Percentiles rank a stretch among this genome's conserved stretches.
phyloP scores from a whole-genome alignment of 2,113 vertebrate species.

The Hylia prasina region DNA sequence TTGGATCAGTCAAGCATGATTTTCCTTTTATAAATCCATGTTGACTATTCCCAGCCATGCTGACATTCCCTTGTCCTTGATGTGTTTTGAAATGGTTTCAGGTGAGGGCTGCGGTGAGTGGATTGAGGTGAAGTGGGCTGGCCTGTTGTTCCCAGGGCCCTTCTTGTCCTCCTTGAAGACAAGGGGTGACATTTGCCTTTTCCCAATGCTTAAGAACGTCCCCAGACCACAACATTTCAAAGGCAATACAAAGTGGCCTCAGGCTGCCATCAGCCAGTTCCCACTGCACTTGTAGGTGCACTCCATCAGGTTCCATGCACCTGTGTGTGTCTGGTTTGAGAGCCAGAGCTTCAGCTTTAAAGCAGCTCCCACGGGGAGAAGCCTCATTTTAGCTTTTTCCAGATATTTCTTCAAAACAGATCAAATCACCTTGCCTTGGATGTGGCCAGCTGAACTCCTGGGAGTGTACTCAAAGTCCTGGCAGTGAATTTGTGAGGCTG shows the following conservation, averaged over 20 bases:
- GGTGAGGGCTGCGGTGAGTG: neutral
- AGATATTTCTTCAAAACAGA: neutral
- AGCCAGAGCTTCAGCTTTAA: neutral
- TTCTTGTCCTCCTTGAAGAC: neutral
- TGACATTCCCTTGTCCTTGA: neutral
- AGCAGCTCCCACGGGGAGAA: neutral
- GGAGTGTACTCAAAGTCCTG: neutral
- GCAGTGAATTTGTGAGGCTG: neutral
- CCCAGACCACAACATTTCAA: neutral
- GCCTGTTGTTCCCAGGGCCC: neutral
- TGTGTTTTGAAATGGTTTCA: neutral
- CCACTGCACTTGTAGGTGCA: neutral
- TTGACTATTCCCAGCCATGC: neutral
- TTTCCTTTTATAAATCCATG: neutral
- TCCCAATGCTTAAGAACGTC: neutral
- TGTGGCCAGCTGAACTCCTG: neutral
- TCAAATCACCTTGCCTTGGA: neutral
- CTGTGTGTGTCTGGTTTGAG: neutral
- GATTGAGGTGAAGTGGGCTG: neutral
- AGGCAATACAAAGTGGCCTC: neutral
- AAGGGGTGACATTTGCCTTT: neutral
- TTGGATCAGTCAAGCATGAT: neutral
- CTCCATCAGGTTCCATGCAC: neutral
- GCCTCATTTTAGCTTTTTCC: neutral
- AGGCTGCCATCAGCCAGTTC: neutral